A percentile compares a stretch with the other conserved stretches of the same genome.
Conservation (phyloP, 2,113 vertebrate species). For the Dicrurus megarhynchus region DNA sequence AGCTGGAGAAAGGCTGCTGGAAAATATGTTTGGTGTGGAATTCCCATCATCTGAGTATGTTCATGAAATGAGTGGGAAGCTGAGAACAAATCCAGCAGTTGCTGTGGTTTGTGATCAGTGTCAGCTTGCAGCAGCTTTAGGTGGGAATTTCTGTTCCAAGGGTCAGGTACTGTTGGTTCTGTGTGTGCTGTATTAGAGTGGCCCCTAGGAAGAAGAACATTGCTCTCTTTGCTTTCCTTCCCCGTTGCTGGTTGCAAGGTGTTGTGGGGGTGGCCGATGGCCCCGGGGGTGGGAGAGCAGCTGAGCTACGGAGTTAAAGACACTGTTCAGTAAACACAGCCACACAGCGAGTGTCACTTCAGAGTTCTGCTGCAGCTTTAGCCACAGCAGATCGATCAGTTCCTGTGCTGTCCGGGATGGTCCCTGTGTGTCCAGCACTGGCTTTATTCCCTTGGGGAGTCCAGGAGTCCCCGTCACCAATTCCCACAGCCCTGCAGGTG, state of each 20-base stretch:
- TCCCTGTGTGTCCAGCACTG: not conserved
- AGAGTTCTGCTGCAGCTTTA: not conserved
- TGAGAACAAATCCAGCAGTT: not conserved
- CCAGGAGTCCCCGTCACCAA: not conserved
- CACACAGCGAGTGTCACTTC: fast-evolving
- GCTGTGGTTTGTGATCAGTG: not conserved
- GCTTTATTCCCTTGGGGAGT: not conserved
- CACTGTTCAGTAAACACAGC: fast-evolving
- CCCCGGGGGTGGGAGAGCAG: not conserved
- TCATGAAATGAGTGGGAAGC: not conserved
- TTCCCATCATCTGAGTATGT: not conserved
- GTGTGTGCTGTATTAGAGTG: not conserved
- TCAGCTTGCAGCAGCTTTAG: not conserved
- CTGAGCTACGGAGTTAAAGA: fast-evolving
- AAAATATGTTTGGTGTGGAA: not conserved
- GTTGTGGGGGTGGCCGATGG: not conserved
- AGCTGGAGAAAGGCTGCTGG: not conserved
- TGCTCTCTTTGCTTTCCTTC: not conserved
- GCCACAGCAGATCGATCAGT: fast-evolving
- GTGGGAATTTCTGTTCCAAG: not conserved
- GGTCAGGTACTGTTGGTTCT: fast-evolving
- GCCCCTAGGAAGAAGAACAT: not conserved
- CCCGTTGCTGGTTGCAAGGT: fast-evolving
- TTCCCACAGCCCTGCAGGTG: not conserved
- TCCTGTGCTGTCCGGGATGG: not conserved